phyloP scores from a whole-genome alignment of 2,888 invertebrate genomes.

The Ypsolopha sequella region DNA sequence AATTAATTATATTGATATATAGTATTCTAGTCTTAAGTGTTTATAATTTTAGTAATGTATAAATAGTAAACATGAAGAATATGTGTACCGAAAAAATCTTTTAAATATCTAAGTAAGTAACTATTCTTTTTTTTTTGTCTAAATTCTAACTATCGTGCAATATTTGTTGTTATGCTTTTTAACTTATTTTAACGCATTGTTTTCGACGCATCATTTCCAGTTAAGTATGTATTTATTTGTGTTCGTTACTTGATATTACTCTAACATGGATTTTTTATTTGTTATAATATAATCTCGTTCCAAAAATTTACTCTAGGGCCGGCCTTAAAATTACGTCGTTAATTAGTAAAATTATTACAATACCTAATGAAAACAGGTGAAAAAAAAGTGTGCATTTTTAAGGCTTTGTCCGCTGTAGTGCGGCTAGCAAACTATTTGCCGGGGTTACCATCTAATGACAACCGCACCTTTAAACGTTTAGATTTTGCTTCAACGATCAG shows the following conservation, averaged over 20 bases:
- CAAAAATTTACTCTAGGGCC: conserved; percentile 2
- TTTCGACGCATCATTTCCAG: conserved; percentile 22
- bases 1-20: conserved; percentile 67
- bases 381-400: background rate
- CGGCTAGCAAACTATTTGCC: too few relatives aligned
- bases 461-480: too few relatives aligned
- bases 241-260: conserved; percentile 24
- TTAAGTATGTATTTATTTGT: conserved; percentile 18
- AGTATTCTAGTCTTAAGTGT: conserved; percentile 70
- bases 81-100: conserved; percentile 19
- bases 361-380: background rate
- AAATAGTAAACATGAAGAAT: conserved; percentile 23
- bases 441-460: too few relatives aligned
- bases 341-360: background rate
- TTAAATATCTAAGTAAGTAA: conserved; percentile 22
- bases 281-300: conserved; percentile 5
- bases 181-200: conserved; percentile 46
- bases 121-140: conserved; percentile 44
- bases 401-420: background rate
- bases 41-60: conserved; percentile 60
- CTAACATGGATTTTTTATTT: conserved; percentile 1
- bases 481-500: too few relatives aligned
- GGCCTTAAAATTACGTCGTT: conserved; percentile 3
- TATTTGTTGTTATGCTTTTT: conserved; percentile 58
- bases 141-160: conserved; percentile 51